Evolutionary conservation across 2,113 vertebrate species (phyloP).

Genomic region (Dipodomys spectabilis): DNA sequence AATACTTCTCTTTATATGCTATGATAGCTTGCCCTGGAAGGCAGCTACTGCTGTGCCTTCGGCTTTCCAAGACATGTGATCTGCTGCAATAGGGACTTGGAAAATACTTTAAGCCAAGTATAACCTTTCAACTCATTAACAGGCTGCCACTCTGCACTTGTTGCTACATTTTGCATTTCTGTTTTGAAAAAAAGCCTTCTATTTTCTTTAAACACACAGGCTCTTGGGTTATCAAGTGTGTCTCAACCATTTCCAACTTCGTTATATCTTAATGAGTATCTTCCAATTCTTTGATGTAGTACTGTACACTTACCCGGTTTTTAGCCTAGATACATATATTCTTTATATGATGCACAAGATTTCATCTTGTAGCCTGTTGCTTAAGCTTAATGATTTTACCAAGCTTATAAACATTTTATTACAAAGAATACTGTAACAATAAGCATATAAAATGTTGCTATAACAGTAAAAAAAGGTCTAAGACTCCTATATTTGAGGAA

Average conservation of each 20-base stretch:
- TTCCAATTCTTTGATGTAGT: background rate
- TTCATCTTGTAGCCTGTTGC: background rate
- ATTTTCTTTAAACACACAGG: background rate
- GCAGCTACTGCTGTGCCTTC: background rate
- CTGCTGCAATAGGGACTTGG: background rate
- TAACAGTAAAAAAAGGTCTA: slow-evolving; percentile 63
- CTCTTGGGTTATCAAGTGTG: background rate
- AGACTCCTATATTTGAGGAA: slow-evolving; percentile 1
- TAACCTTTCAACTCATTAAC: background rate
- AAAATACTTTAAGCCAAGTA: background rate
- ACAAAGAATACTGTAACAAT: background rate
- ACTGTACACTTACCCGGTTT: background rate
- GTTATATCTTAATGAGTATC: background rate
- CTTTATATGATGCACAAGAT: background rate
- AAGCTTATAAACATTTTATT: slow-evolving; percentile 49
- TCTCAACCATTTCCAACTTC: background rate
- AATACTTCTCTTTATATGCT: background rate
- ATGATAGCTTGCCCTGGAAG: background rate
- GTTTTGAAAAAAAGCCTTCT: background rate
- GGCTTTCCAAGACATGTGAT: background rate
- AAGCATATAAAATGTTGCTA: background rate
- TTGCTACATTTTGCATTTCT: background rate
- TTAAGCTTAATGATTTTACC: slow-evolving; percentile 4
- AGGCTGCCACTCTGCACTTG: background rate
- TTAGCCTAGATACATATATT: background rate